These are phyloP conservation scores for Drosophila sp. DNA, from an alignment of 1,140 invertebrate genomes.

Conservation along the genomic window DNA sequence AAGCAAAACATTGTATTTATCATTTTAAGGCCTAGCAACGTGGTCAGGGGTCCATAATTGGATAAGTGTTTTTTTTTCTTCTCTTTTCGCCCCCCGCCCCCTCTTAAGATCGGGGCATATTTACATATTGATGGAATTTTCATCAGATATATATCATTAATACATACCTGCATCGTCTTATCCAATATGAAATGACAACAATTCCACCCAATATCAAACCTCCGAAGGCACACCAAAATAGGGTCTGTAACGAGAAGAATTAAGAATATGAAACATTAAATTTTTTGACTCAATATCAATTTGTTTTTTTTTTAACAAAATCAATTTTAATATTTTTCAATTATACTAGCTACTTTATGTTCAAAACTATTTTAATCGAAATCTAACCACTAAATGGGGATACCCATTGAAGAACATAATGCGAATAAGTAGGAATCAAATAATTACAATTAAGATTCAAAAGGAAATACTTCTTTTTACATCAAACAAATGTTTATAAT, in stretches of 20 bases:
- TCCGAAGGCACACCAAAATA: slow-evolving; percentile 82
- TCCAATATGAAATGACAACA: slow-evolving; percentile 82
- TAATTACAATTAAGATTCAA: no score
- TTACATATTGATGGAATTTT: slow-evolving; percentile 18
- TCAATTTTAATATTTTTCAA: no score
- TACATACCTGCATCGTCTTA: slow-evolving; percentile 83
- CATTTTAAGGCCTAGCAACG: slow-evolving; percentile 23
- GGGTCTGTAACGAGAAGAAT: slow-evolving; percentile 63
- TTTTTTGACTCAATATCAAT: no score
- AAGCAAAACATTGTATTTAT: slow-evolving; percentile 13
- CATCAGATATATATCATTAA: neutral
- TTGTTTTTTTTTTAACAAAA: no score
- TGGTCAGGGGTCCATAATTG: slow-evolving; percentile 44
- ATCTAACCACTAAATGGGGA: no score
- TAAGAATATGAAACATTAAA: neutral
- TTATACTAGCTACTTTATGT: no score
- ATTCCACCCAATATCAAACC: slow-evolving; percentile 81
- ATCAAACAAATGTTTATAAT: no score
- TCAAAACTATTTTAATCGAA: no score
- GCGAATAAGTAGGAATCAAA: no score
- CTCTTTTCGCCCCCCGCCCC: no score
- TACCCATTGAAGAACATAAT: no score
- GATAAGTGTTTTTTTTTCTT: slow-evolving; percentile 42
- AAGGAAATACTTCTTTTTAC: no score
- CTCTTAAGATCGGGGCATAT: slow-evolving; percentile 2